These are phyloP conservation scores for Ctenosaura bakeri DNA, from an alignment of 2,797 vertebrate species.

Conservation along the genomic window DNA sequence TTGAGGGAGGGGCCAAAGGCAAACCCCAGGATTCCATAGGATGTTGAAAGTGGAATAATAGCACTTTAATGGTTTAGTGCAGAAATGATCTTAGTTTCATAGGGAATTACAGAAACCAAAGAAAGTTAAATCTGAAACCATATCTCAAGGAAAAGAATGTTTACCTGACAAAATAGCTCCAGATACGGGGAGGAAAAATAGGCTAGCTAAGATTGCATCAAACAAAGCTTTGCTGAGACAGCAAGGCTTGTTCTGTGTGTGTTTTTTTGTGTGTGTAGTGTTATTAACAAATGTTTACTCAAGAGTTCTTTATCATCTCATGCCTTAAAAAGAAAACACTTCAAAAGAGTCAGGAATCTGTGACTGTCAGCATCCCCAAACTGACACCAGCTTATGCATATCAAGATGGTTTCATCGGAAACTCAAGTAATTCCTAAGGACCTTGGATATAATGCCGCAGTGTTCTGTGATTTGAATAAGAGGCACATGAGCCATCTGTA, in stretches of 20 bases:
- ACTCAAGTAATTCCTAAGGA: slow-evolving; percentile 46
- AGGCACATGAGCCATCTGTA: slow-evolving; percentile 48
- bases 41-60: too few relatives aligned
- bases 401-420: slow-evolving; percentile 54
- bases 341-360: slow-evolving; percentile 63
- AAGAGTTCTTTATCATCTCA: slow-evolving; percentile 47
- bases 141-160: slow-evolving; percentile 63
- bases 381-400: slow-evolving; percentile 51
- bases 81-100: slow-evolving; percentile 41
- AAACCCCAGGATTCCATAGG: too few relatives aligned
- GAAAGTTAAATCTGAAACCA: slow-evolving; percentile 60
- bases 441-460: slow-evolving; percentile 35
- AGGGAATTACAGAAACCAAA: slow-evolving; percentile 59
- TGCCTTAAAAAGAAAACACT: slow-evolving; percentile 55
- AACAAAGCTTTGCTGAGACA: slow-evolving; percentile 63
- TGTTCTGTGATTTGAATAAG: slow-evolving; percentile 49
- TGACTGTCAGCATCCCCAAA: slow-evolving; percentile 60
- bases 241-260: slow-evolving; percentile 54
- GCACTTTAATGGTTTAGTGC: too few relatives aligned
- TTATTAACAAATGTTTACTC: slow-evolving; percentile 71
- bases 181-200: slow-evolving; percentile 56
- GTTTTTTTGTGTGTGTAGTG: slow-evolving; percentile 6
- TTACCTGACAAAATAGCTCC: slow-evolving; percentile 69
- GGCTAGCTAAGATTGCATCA: slow-evolving; percentile 65
- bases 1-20: too few relatives aligned